Base-by-base conservation (phyloP, 2,797 vertebrate species). In the Pristis pectinata region DNA sequence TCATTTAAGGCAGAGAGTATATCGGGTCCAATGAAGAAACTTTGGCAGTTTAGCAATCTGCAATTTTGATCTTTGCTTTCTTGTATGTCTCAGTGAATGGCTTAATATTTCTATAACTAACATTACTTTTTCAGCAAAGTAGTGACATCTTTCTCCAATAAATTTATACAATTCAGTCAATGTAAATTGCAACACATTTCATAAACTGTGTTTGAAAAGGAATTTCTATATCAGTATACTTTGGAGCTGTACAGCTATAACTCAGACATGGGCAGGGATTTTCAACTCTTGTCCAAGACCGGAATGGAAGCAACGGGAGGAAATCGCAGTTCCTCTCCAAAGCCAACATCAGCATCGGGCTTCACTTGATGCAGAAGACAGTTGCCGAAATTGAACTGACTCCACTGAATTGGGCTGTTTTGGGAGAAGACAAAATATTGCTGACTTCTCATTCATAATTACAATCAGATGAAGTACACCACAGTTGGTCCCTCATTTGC, bases 11-110 rank as follows among this genome's bases (percentile, higher is more conserved):
- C 92, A 59, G 70, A 3, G 2, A n/a, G 49, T 22, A 27, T 87
- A 0, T 0, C 85, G 72, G 87, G 41, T 93, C 87, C 61, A 91
- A 19, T 67, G 59, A 91, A 67, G 87, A 91, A 41, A 37, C n/a
- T 91, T 30, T 67, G 87, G 87, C 37, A 91, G 87, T 19, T 91
- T 67, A 67, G 59, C 59, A 91, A 91, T 67, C 87, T 41, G n/a
- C 91, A 91, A 41, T 67, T 67, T 67, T 91, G 87, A 41, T 91
- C 67, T 67, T 37, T 22, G 2, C n/a, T 67, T 61, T 9, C 61
- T 17, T 67, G n/a, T 11, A 24, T 49, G 87, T 67, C 85, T 61
- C 85, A 61, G 53, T 59, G 30, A 85, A n/a, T n/a, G 0, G 34
- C 34, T 61, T 61, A 89, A 56, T 89, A 61, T 89, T n/a, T 61